Percentiles rank a stretch among this genome's conserved stretches.
Evolutionary conservation across 2,888 invertebrate genomes (phyloP).

Genomic region (Petrolisthes cinctipes): DNA sequence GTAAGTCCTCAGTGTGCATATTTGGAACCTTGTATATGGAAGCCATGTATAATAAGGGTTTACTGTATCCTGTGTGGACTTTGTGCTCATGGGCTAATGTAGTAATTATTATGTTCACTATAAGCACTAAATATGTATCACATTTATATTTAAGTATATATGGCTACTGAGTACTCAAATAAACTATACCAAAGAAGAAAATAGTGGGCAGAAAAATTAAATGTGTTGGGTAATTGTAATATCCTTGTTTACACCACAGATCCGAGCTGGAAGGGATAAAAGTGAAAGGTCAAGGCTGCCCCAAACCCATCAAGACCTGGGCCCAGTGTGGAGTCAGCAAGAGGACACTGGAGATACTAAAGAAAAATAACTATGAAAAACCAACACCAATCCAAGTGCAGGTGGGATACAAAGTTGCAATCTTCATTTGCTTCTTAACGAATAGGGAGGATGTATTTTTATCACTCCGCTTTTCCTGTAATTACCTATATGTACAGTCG

Average conservation of each 20-base stretch:
- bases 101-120: no score
- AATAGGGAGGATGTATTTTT: background rate
- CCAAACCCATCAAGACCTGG: conserved; percentile 94
- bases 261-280: conserved; percentile 92
- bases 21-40: no score
- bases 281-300: conserved; percentile 96
- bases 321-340: conserved; percentile 98
- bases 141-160: no score
- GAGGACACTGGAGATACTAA: conserved; percentile 92
- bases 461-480: background rate
- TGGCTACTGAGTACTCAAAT: no score
- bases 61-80: no score
- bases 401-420: conserved; percentile 67
- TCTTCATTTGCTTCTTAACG: background rate
- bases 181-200: no score
- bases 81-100: no score
- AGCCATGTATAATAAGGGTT: no score
- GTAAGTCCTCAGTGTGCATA: no score
- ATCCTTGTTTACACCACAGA: conserved; percentile 43
- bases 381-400: conserved; percentile 97
- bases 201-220: background rate
- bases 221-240: no score
- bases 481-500: background rate
- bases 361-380: conserved; percentile 91
- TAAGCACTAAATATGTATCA: no score